Evolutionary conservation across 2,888 invertebrate genomes (phyloP).

Genomic region (Papilio protenor): DNA sequence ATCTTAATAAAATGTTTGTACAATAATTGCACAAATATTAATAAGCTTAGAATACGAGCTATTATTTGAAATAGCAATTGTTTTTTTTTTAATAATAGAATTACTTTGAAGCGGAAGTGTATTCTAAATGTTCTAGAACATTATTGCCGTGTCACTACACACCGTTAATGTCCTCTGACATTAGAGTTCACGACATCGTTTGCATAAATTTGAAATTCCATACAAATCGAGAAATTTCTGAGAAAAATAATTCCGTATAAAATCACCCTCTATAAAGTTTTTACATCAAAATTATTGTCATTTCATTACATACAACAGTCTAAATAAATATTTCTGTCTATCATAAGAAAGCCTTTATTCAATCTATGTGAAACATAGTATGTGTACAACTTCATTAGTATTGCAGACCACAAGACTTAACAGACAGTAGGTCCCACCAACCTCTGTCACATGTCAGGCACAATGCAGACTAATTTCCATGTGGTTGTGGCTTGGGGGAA

Average conservation of each 20-base stretch:
- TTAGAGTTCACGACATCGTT: slow-evolving; percentile 19
- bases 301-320: background rate
- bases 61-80: background rate
- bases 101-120: background rate
- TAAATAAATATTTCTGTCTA: background rate
- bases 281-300: background rate
- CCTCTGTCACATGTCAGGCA: slow-evolving; percentile 27
- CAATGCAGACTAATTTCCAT: slow-evolving; percentile 22
- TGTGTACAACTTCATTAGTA: slow-evolving; percentile 30
- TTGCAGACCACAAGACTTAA: slow-evolving; percentile 31
- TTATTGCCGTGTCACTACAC: slow-evolving; percentile 13
- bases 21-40: background rate
- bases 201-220: slow-evolving; percentile 2
- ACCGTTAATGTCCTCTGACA: slow-evolving; percentile 11
- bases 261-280: background rate
- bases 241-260: background rate
- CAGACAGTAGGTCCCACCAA: slow-evolving; percentile 20
- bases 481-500: slow-evolving; percentile 23
- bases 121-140: background rate
- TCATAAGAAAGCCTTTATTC: background rate
- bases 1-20: background rate
- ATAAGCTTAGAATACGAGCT: background rate
- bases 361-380: background rate
- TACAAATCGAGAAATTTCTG: background rate
- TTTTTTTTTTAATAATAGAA: background rate